Percentiles rank a stretch among this genome's conserved stretches.
Evolutionary conservation across 2,113 vertebrate species (phyloP).

Genomic region (Sinocyclocheilus maitianheensis): DNA sequence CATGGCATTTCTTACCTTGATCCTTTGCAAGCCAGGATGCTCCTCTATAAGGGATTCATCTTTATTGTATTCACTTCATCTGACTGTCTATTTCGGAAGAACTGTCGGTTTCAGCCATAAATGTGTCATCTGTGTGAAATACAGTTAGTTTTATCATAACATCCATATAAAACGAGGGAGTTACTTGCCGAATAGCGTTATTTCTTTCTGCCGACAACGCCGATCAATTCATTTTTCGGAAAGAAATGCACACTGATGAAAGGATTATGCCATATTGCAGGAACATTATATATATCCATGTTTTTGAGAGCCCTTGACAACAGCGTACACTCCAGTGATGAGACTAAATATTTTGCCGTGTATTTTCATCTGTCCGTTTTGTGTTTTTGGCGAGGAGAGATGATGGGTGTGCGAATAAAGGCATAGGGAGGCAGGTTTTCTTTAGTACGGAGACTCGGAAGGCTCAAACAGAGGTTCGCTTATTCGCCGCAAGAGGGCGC

Average conservation of each 20-base stretch:
- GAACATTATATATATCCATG: conserved; percentile 37
- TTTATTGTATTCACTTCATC: conserved; percentile 58
- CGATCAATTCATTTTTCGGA: conserved; percentile 51
- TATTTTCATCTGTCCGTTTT: conserved; percentile 31
- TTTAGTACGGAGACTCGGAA: conserved; percentile 62
- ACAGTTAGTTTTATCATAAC: conserved; percentile 37
- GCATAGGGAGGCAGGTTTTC: conserved; percentile 48
- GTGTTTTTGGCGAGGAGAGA: conserved; percentile 32
- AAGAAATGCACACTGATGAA: conserved; percentile 31
- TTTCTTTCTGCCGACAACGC: conserved; percentile 49
- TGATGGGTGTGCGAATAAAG: conserved; percentile 51
- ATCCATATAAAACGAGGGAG: conserved; percentile 26
- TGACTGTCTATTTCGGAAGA: conserved; percentile 19
- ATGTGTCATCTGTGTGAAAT: conserved; percentile 8
- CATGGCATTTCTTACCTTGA: conserved; percentile 45
- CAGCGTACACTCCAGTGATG: conserved; percentile 30
- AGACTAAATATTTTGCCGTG: conserved; percentile 6
- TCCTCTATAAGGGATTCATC: conserved; percentile 59
- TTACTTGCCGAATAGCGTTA: conserved; percentile 28
- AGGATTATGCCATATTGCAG: conserved; percentile 32
- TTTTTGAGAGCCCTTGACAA: conserved; percentile 2
- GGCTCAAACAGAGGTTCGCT: conserved; percentile 53
- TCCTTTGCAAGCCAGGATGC: conserved; percentile 21
- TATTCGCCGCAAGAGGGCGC: conserved; percentile 48
- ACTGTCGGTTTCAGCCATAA: conserved; percentile 45